phyloP scores from a whole-genome alignment of 2,797 vertebrate species.

The Molossus molossus region DNA sequence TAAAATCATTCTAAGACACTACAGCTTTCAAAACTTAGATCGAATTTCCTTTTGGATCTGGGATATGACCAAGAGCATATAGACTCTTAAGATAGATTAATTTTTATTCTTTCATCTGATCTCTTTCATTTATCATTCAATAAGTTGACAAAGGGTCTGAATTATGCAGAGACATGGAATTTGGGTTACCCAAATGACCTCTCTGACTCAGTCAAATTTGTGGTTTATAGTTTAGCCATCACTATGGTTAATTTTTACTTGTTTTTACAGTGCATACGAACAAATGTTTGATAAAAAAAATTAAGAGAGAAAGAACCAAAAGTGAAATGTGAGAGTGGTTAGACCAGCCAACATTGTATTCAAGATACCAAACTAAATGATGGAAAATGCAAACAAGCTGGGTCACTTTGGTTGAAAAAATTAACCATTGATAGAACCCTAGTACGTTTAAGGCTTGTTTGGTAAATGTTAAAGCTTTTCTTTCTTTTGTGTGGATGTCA shows the following conservation, averaged over 20 bases:
- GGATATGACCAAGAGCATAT: conserved; percentile 69
- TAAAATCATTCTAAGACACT: conserved; percentile 75
- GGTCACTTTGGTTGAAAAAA: conserved; percentile 74
- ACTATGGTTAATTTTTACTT: conserved; percentile 82
- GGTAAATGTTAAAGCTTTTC: conserved; percentile 11
- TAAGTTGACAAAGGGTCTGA: conserved; percentile 70
- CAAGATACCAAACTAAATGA: conserved; percentile 74
- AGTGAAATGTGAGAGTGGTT: conserved; percentile 78
- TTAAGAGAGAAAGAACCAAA: conserved; percentile 75
- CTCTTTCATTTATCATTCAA: conserved; percentile 79
- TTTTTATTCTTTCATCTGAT: conserved; percentile 78
- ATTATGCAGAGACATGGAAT: conserved; percentile 74
- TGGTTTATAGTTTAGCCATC: conserved; percentile 80
- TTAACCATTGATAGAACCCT: conserved; percentile 58
- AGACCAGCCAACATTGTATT: conserved; percentile 71
- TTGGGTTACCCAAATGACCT: conserved; percentile 78
- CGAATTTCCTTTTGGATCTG: conserved; percentile 77
- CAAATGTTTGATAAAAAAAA: conserved; percentile 81
- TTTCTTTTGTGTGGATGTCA: conserved; percentile 58
- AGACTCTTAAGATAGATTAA: conserved; percentile 77
- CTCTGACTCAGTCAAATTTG: conserved; percentile 82
- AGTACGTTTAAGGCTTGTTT: conserved; percentile 72
- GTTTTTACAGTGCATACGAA: conserved; percentile 83
- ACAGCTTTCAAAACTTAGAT: conserved; percentile 77
- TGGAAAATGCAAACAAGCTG: conserved; percentile 81